These are phyloP conservation scores for Psittacara wagleri DNA, from an alignment of 2,113 vertebrate genomes.

Conservation along the genomic window DNA sequence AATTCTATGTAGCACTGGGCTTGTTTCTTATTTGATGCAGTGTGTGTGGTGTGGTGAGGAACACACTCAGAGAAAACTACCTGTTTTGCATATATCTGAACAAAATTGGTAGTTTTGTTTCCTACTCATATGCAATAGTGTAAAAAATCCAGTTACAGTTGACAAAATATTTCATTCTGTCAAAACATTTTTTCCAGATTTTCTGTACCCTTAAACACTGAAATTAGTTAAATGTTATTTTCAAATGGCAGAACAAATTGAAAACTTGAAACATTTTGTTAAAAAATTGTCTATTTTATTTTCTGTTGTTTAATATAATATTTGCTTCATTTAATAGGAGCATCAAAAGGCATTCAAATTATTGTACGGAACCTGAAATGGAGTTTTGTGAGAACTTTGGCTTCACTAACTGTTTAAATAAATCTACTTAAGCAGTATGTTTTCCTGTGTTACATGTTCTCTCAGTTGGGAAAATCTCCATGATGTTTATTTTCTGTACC, in stretches of 20 bases:
- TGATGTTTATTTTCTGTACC: conserved; percentile 22
- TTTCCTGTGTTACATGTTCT: not conserved
- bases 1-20: not conserved
- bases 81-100: not conserved
- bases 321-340: not conserved
- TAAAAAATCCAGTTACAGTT: not conserved
- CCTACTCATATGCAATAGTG: not conserved
- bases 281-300: not conserved
- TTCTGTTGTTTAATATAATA: not conserved
- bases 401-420: not conserved
- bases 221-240: not conserved
- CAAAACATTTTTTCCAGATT: not conserved
- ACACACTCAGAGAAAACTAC: not conserved
- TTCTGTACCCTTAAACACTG: not conserved
- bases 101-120: not conserved
- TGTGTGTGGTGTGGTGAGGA: not conserved
- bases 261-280: not conserved
- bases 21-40: not conserved
- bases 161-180: not conserved
- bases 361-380: not conserved
- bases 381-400: not conserved
- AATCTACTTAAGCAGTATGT: not conserved
- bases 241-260: not conserved
- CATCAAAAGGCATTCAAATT: not conserved
- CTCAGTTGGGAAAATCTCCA: not conserved